These are phyloP conservation scores for Hyles euphorbiae DNA, from an alignment of 1,140 invertebrate genomes.

Conservation along the genomic window DNA sequence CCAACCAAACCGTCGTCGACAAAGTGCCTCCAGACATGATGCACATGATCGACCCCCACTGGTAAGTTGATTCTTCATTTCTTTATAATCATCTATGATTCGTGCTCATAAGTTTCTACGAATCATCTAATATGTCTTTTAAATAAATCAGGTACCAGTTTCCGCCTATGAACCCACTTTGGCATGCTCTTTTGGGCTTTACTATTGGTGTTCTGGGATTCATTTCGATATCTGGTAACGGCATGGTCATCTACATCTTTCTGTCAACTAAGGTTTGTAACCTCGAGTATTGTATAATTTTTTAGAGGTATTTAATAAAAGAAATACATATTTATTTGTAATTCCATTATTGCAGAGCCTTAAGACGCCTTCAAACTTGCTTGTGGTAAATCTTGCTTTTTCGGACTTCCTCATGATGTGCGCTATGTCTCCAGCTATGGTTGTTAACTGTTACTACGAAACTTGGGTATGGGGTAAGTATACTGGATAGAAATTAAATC, in stretches of 20 bases:
- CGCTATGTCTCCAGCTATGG: conserved; percentile 88
- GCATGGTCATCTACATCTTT: conserved; percentile 92
- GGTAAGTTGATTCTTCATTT: conserved; percentile 48
- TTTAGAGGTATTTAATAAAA: not conserved
- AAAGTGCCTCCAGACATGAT: conserved; percentile 78
- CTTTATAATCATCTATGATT: no score
- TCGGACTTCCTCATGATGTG: conserved; percentile 94
- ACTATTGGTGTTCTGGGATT: conserved; percentile 78
- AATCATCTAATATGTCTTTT: not conserved
- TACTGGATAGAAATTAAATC: not conserved
- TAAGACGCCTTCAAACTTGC: conserved; percentile 88
- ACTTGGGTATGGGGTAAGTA: conserved; percentile 87
- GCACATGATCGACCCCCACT: conserved; percentile 78
- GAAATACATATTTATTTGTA: not conserved
- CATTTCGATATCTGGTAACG: conserved; percentile 85
- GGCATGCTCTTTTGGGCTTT: conserved; percentile 80
- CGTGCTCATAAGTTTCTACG: no score
- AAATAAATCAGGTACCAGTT: conserved; percentile 75
- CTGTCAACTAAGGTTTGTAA: conserved; percentile 65
- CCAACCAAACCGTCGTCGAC: conserved; percentile 72
- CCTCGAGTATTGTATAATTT: not conserved
- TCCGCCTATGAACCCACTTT: conserved; percentile 80
- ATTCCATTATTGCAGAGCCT: conserved; percentile 70
- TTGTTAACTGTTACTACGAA: conserved; percentile 90
- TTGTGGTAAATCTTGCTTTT: conserved; percentile 90